These are phyloP conservation scores for Gila orcuttii DNA, from an alignment of 2,113 vertebrate genomes.

Conservation along the genomic window DNA sequence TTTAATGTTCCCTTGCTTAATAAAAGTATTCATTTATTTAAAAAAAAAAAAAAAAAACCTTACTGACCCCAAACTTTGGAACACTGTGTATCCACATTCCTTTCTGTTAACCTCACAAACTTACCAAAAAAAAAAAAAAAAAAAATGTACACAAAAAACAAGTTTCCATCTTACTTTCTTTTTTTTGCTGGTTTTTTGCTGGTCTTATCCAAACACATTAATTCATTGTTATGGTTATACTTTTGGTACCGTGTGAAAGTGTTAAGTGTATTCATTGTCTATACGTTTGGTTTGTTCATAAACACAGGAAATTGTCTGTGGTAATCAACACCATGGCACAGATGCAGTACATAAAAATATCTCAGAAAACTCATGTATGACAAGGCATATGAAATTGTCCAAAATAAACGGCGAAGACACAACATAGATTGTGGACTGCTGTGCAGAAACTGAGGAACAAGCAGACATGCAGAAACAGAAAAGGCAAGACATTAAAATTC, in stretches of 20 bases:
- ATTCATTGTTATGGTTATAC: background rate
- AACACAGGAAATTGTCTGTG: background rate
- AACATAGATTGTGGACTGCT: background rate
- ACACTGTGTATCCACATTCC: background rate
- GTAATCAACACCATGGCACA: background rate
- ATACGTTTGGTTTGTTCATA: background rate
- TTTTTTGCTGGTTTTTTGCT: background rate
- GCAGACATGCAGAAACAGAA: conserved; percentile 3
- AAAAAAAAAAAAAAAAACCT: background rate
- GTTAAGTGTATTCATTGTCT: background rate
- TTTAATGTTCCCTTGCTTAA: background rate
- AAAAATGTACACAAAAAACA: background rate
- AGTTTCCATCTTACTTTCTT: background rate
- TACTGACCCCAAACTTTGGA: background rate
- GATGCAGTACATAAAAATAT: background rate
- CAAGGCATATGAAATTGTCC: background rate
- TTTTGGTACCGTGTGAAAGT: background rate
- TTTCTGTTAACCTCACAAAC: background rate
- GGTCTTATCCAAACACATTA: background rate
- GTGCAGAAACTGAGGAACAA: background rate
- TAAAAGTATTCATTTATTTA: background rate
- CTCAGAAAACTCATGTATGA: background rate
- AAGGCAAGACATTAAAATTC: background rate
- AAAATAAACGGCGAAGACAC: background rate
- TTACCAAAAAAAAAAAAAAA: background rate